phyloP scores from a whole-genome alignment of 2,797 vertebrate species.

The Huso huso region DNA sequence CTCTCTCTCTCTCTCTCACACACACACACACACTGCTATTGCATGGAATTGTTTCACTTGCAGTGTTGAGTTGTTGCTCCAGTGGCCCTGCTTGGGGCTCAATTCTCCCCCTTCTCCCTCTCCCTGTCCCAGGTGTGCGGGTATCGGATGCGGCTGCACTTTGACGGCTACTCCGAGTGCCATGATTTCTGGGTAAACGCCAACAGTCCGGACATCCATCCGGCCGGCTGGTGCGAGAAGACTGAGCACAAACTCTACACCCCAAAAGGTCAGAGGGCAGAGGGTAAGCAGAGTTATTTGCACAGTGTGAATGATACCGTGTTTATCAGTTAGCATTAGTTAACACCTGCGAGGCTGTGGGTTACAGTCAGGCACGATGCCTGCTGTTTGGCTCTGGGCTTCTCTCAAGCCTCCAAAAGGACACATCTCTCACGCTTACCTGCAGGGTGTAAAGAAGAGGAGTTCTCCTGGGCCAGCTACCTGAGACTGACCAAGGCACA shows the following conservation, averaged over 20 bases:
- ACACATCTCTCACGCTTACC: constrained; percentile 14
- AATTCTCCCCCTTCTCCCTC: constrained; percentile 12
- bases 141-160: constrained; percentile 90
- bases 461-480: constrained; percentile 94
- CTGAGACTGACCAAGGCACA: constrained; percentile 88
- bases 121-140: constrained; percentile 73
- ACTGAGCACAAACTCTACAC: constrained; percentile 89
- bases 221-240: constrained; percentile 88
- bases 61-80: background rate
- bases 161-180: constrained; percentile 92
- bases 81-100: background rate
- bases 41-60: background rate
- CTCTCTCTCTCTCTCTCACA: no score
- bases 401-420: no score
- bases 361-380: no score
- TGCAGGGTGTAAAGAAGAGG: constrained; percentile 93
- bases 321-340: background rate
- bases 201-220: constrained; percentile 84
- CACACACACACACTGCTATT: no score
- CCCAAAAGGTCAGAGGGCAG: constrained; percentile 76
- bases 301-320: background rate
- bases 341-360: background rate
- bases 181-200: constrained; percentile 97
- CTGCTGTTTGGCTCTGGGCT: no score
- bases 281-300: no score